These are phyloP conservation scores for Parasteatoda tepidariorum DNA, from an alignment of 1,140 invertebrate genomes.

Conservation along the genomic window DNA sequence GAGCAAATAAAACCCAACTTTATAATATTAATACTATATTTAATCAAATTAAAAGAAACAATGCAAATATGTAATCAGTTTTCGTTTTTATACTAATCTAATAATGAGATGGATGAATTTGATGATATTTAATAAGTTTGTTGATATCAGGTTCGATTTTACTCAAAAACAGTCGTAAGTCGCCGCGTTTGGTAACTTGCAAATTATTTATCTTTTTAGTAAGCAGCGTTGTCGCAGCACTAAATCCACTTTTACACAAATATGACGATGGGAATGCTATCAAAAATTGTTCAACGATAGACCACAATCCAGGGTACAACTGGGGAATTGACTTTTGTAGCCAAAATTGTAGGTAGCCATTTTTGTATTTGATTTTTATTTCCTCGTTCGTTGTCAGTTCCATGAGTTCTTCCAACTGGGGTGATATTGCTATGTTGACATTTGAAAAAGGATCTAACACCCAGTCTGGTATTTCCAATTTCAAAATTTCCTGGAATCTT, in stretches of 20 bases:
- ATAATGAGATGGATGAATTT: slow-evolving; percentile 29
- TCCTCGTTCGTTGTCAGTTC: slow-evolving; percentile 43
- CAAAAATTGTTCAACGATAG: slow-evolving; percentile 42
- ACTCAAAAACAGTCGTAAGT: slow-evolving; percentile 22
- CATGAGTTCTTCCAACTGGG: slow-evolving; percentile 19
- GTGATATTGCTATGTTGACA: slow-evolving; percentile 11
- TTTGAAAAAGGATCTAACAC: slow-evolving; percentile 50
- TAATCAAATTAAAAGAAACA: too few species aligned
- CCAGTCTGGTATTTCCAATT: slow-evolving; percentile 60
- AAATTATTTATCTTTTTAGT: slow-evolving; percentile 56
- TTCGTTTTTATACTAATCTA: too few species aligned
- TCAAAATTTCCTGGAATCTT: slow-evolving; percentile 62
- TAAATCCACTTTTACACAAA: slow-evolving; percentile 58
- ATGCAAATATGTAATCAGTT: neutral
- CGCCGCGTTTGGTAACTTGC: slow-evolving; percentile 33
- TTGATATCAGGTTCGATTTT: slow-evolving; percentile 38
- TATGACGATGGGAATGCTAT: slow-evolving; percentile 62
- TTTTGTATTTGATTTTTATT: slow-evolving; percentile 58
- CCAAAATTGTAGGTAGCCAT: slow-evolving; percentile 60
- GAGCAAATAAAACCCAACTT: too few species aligned
- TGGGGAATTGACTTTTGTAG: slow-evolving; percentile 50
- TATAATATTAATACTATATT: too few species aligned
- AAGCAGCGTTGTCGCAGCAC: slow-evolving; percentile 14
- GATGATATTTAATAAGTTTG: slow-evolving; percentile 12
- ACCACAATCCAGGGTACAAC: slow-evolving; percentile 49